Evolutionary conservation across 2,113 vertebrate genomes (phyloP), one percentile per base, ranked within the genome.

Genomic region (Anolis sagrei): DNA sequence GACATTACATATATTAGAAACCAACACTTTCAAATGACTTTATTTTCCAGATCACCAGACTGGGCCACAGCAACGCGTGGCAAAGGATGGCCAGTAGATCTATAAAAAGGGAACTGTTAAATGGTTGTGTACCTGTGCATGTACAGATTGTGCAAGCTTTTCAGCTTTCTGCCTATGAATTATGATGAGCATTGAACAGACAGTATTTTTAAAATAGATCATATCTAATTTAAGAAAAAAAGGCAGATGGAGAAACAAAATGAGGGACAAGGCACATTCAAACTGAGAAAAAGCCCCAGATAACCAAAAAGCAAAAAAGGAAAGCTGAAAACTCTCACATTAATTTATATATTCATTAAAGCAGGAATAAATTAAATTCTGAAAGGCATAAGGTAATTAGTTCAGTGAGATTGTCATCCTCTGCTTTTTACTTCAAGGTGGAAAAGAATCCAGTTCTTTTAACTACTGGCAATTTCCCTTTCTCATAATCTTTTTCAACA

Each of bases 341-440:
- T 70, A 81, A 72, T 82, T 34, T 72, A 34, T 54, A 69, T 66
- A 11, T 48, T 25, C 68, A 82, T 72, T 72, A 82, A 54, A 79
- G 68, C 21, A 81, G 34, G 19, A 2, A 68, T 11, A 81, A 68
- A 81, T 49, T 49, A 68, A 69, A 68, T 66, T 81, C 23, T 72
- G 48, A 82, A 72, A 54, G 23, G 13, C 23, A 72, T 19, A 72
- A 23, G 36, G n/a, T 69, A 49, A 51, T 27, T 48, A 70, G 23
- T 72, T 58, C n/a, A 82, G 2, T 82, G 48, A 72, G 11, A 5
- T 14, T 51, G 5, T 70, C 49, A 82, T n/a, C 70, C 7, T 25
- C 21, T n/a, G 6, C 10, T 34, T 61, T 34, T 61, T 61, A 78
- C 32, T 79, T 54, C 51, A 82, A 36, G 61, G 3, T 34, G 49